phyloP scores from a whole-genome alignment of 2,797 vertebrate species.

The Lagorchestes hirsutus region DNA sequence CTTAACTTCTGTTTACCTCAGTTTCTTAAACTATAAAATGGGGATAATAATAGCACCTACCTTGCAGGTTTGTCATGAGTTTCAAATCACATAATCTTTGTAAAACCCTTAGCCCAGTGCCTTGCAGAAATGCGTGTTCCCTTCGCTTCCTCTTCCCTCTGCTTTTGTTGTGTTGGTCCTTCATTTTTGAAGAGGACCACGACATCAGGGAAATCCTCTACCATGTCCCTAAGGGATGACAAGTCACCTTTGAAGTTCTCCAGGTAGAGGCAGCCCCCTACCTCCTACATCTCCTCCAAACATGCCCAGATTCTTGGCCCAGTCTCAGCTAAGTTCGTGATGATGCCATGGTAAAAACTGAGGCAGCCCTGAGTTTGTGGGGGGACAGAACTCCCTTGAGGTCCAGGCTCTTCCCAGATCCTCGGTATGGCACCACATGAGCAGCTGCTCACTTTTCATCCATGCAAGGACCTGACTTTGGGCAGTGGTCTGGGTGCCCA shows the following conservation, averaged over 20 bases:
- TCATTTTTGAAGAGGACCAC: too few species aligned
- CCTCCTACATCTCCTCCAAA: neutral
- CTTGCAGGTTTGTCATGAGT: neutral
- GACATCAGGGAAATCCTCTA: too few species aligned
- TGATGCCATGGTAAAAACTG: constrained; percentile 2
- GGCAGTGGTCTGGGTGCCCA: neutral
- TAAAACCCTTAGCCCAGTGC: neutral
- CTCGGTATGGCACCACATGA: too few species aligned
- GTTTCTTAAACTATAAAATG: neutral
- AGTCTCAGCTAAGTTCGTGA: constrained; percentile 2
- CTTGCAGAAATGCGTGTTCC: neutral
- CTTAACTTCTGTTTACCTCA: neutral
- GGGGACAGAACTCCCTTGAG: neutral
- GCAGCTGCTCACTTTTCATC: rapidly evolving
- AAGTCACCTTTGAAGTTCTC: neutral
- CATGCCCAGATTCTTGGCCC: neutral
- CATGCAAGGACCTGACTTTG: neutral
- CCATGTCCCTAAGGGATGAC: neutral
- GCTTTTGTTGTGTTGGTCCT: too few species aligned
- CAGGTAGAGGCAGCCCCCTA: neutral
- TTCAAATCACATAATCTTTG: neutral
- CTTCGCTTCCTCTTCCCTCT: neutral
- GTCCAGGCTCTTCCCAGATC: too few species aligned
- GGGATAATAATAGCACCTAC: neutral
- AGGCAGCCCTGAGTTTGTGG: neutral